Percentiles rank a stretch among this genome's conserved stretches.
These are phyloP conservation scores for Phataginus tetradactyla DNA, from an alignment of 2,797 vertebrate genomes.

Conservation along the genomic window DNA sequence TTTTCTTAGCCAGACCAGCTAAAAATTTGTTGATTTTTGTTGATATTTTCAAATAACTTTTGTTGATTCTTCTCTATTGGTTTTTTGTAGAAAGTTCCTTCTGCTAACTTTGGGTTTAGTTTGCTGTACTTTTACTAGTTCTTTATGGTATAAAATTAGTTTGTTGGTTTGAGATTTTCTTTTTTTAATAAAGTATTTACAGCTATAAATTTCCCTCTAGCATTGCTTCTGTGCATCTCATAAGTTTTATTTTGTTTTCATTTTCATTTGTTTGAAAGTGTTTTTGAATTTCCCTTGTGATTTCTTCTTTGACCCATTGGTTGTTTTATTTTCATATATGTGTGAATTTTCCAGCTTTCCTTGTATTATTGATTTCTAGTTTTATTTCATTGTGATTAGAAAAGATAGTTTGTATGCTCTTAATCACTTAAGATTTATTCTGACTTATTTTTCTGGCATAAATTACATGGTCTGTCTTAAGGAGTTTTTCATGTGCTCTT, in stretches of 20 bases:
- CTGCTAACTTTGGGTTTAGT: not conserved
- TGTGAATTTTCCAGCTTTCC: not conserved
- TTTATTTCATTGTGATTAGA: not conserved
- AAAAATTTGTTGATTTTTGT: not conserved
- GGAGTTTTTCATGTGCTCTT: not conserved
- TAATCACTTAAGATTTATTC: not conserved
- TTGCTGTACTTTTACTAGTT: not conserved
- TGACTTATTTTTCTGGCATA: not conserved
- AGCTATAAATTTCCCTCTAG: not conserved
- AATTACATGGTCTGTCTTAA: not conserved
- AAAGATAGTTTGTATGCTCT: not conserved
- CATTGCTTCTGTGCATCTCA: not conserved
- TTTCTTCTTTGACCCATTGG: not conserved
- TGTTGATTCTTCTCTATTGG: not conserved
- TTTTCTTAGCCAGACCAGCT: not conserved
- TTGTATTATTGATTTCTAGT: not conserved
- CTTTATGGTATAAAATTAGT: not conserved
- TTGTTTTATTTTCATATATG: not conserved
- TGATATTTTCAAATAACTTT: not conserved
- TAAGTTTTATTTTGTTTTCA: slow-evolving; percentile 4
- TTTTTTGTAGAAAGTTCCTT: not conserved
- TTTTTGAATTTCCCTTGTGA: not conserved
- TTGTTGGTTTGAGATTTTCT: not conserved
- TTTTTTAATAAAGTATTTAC: not conserved
- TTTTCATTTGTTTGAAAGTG: not conserved